Percentiles rank a stretch among this genome's conserved stretches.
Conservation (phyloP, 2,113 vertebrate species). For the Chelonoidis abingdonii region DNA sequence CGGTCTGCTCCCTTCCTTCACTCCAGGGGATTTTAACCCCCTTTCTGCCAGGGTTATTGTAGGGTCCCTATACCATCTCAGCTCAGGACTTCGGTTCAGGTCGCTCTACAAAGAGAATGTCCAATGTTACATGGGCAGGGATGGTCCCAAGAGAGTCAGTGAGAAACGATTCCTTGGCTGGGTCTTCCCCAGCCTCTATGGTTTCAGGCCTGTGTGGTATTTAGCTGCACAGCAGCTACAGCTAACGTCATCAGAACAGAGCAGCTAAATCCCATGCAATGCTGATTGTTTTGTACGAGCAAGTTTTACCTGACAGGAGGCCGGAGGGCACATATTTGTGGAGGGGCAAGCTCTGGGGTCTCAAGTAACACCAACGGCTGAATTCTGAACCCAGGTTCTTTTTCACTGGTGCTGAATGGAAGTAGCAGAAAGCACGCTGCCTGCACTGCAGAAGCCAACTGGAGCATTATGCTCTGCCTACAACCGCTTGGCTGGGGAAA, state of each 20-base stretch:
- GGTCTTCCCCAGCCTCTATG: background rate
- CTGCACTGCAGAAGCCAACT: background rate
- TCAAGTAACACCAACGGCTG: background rate
- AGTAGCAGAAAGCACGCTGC: background rate
- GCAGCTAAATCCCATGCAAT: background rate
- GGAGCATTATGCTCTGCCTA: background rate
- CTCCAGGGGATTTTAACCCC: background rate
- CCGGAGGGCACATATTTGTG: background rate
- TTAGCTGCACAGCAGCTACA: background rate
- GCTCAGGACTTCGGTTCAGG: background rate
- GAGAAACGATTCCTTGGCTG: background rate
- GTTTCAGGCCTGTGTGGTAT: background rate
- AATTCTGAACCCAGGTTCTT: background rate
- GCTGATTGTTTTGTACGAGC: background rate
- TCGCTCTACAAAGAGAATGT: background rate
- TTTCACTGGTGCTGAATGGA: background rate
- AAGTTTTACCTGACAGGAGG: background rate
- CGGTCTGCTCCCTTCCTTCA: background rate
- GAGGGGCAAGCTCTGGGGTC: accelerated
- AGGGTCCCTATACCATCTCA: background rate
- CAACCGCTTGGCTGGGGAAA: background rate
- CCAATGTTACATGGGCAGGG: accelerated
- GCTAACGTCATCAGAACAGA: accelerated
- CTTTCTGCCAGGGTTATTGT: background rate
- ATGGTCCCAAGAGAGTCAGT: background rate